These are phyloP conservation scores for Drosophila sechellia DNA, from an alignment of 1,140 invertebrate genomes.

Conservation along the genomic window DNA sequence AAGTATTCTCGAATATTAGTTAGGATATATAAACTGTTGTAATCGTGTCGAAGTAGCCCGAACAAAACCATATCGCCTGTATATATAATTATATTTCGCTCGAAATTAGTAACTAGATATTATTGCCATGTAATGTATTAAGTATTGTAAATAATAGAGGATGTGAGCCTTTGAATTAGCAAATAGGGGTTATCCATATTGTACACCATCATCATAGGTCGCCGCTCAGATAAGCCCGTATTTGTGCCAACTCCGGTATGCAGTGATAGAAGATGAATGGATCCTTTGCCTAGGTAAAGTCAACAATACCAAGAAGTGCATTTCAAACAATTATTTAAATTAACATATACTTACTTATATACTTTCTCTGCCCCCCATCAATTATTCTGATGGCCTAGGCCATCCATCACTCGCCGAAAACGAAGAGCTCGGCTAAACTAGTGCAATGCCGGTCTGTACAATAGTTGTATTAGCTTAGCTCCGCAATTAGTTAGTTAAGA, in stretches of 20 bases:
- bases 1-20: slow-evolving; percentile 61
- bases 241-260: slow-evolving; percentile 5
- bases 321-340: not conserved
- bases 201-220: slow-evolving; percentile 19
- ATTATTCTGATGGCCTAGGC: no score
- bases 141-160: slow-evolving; percentile 44
- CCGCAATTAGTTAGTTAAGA: slow-evolving; percentile 30
- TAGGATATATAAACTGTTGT: slow-evolving; percentile 14
- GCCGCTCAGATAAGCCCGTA: slow-evolving; percentile 18
- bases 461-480: slow-evolving; percentile 66
- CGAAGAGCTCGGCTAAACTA: slow-evolving; percentile 36
- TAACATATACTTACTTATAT: not conserved
- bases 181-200: not conserved
- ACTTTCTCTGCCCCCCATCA: not conserved
- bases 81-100: slow-evolving; percentile 32
- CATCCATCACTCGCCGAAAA: slow-evolving; percentile 18
- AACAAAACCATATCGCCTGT: slow-evolving; percentile 36
- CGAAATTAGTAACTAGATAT: slow-evolving; percentile 34
- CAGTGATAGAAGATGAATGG: slow-evolving; percentile 34
- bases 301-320: not conserved
- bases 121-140: slow-evolving; percentile 59
- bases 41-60: slow-evolving; percentile 28
- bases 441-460: slow-evolving; percentile 73
- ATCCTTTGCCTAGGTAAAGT: not conserved
- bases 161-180: slow-evolving; percentile 17